Conservation (phyloP, 2,113 vertebrate species). For the Nansenia antarctica region DNA sequence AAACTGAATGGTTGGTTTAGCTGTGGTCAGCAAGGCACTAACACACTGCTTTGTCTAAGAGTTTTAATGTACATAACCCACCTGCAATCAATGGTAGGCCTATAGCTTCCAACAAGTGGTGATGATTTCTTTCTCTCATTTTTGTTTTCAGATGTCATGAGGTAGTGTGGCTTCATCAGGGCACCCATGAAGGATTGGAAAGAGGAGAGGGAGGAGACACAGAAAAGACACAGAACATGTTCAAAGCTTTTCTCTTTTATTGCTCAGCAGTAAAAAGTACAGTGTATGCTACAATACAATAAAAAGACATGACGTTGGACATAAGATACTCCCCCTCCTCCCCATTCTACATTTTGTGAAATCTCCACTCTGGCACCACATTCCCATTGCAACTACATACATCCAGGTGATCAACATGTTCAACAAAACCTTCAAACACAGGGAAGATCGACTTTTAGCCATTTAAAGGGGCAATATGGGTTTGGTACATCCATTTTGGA, state of each 20-base stretch:
- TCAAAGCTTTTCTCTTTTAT: slow-evolving; percentile 69
- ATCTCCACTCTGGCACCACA: slow-evolving; percentile 60
- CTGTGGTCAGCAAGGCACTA: slow-evolving; percentile 41
- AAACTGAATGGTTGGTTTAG: slow-evolving; percentile 44
- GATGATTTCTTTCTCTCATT: neutral
- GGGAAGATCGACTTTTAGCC: slow-evolving; percentile 21
- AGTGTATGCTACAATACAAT: slow-evolving; percentile 81
- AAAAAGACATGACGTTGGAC: slow-evolving; percentile 72
- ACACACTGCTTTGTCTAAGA: slow-evolving; percentile 22
- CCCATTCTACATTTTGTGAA: slow-evolving; percentile 62
- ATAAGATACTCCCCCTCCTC: slow-evolving; percentile 58
- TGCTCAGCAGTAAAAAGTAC: slow-evolving; percentile 82
- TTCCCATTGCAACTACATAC: slow-evolving; percentile 48
- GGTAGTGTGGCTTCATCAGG: neutral
- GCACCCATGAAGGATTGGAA: neutral
- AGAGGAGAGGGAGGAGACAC: neutral
- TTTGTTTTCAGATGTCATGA: neutral
- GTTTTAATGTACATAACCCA: neutral
- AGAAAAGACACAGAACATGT: slow-evolving; percentile 15
- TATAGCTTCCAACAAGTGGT: neutral
- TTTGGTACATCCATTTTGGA: too few relatives aligned
- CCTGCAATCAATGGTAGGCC: neutral
- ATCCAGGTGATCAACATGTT: slow-evolving; percentile 47
- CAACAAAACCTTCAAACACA: slow-evolving; percentile 10
- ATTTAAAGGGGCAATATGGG: too few relatives aligned